Evolutionary conservation across 2,888 invertebrate genomes (phyloP).

Genomic region (Habroteleia sp.): DNA sequence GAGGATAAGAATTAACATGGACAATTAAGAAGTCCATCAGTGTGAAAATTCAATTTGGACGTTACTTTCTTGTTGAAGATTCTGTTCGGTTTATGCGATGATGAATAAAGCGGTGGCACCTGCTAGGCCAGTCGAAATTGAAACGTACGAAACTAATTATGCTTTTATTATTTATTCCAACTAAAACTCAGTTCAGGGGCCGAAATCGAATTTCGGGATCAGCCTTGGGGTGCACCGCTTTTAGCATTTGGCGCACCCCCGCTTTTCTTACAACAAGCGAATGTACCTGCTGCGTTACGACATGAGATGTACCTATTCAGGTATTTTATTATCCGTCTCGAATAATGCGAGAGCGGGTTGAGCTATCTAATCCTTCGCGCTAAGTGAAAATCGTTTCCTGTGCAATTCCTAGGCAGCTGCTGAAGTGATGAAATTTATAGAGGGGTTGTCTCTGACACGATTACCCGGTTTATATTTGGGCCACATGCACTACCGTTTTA

Average conservation of each 20-base stretch:
- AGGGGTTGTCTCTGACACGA: constrained; percentile 32
- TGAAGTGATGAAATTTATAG: constrained; percentile 36
- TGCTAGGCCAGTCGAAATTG: constrained; percentile 58
- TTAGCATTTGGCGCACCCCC: constrained; percentile 23
- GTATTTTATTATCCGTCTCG: constrained; percentile 68
- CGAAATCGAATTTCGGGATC: constrained; percentile 40
- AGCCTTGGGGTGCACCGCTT: constrained; percentile 22
- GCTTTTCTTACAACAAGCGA: constrained; percentile 38
- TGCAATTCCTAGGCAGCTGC: constrained; percentile 59
- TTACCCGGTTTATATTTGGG: constrained; percentile 30
- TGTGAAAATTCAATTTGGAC: constrained; percentile 66
- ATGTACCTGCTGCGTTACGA: constrained; percentile 62
- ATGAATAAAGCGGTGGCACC: constrained; percentile 61
- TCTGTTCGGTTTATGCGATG: constrained; percentile 48
- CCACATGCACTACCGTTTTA: constrained; percentile 45
- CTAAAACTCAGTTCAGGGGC: constrained; percentile 8
- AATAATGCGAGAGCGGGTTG: constrained; percentile 69
- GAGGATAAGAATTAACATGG: constrained; percentile 65
- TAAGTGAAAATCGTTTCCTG: constrained; percentile 76
- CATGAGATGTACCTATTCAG: constrained; percentile 45
- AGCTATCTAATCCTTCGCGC: constrained; percentile 75
- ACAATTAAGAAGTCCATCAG: constrained; percentile 72
- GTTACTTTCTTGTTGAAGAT: constrained; percentile 53
- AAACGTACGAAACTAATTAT: constrained; percentile 58
- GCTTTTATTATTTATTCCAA: constrained; percentile 38